phyloP scores from a whole-genome alignment of 2,797 vertebrate species.

The Malurus splendens region DNA sequence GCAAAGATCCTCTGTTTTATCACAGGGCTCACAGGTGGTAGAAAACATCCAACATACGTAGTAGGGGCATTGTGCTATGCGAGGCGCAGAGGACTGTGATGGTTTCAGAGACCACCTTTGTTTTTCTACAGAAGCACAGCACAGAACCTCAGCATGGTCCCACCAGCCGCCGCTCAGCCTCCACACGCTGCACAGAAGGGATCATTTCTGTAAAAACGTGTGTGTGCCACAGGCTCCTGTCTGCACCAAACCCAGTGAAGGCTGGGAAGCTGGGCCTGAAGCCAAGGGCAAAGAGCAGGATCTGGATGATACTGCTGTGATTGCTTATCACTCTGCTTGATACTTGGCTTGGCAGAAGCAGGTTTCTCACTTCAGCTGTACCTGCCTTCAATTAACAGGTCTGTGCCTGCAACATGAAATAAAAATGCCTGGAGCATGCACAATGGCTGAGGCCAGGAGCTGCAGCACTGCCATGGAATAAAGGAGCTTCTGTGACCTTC shows the following conservation, averaged over 20 bases:
- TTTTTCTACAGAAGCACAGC: not conserved
- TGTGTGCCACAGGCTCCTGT: not conserved
- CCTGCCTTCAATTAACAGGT: not conserved
- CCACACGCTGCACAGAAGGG: not conserved
- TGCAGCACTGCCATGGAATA: not conserved
- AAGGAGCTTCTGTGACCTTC: slow-evolving; percentile 32
- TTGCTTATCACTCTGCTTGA: slow-evolving; percentile 47
- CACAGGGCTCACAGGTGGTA: not conserved
- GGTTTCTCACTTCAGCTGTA: not conserved
- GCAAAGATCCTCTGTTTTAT: not conserved
- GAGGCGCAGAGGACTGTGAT: not conserved
- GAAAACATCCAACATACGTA: not conserved
- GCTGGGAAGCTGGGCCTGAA: slow-evolving; percentile 9
- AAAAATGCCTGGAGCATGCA: not conserved
- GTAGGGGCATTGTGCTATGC: accelerated
- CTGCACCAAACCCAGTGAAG: not conserved
- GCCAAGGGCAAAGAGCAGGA: slow-evolving; percentile 24
- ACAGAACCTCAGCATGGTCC: not conserved
- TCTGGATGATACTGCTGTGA: not conserved
- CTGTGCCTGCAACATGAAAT: not conserved
- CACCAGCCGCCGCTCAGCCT: not conserved
- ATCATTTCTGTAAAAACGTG: not conserved
- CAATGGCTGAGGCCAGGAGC: not conserved
- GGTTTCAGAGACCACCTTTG: not conserved
- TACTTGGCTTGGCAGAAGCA: not conserved